Base-by-base conservation (phyloP, 2,888 invertebrate genomes). In the Aleiodes alternator region DNA sequence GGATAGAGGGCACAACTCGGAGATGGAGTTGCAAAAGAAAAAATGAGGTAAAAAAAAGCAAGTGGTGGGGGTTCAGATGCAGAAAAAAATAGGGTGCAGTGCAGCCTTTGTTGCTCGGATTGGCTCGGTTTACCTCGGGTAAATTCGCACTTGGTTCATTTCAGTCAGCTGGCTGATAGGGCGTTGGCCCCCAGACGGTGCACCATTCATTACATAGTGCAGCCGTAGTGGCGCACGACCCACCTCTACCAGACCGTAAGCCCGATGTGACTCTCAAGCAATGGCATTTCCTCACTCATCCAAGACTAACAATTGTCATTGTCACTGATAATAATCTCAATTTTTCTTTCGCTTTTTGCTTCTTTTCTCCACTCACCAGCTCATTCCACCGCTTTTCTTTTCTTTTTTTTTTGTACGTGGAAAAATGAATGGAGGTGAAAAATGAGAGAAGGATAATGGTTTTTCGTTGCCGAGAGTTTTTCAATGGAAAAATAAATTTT, bases 151-250 rank as follows among this genome's bases (percentile, higher is more conserved):
- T 82, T 82, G 86, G 84, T 85, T 86, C 83, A 85, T 84, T 86
- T 86, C 84, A 87, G 87, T 87, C 87, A 87, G 87, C 87, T 87
- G 87, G 86, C 84, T 84, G 85, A 81, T 85, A 87, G 87, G 87
- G 87, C 87, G 86, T 86, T 86, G 87, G 85, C 87, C 87, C 87
- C 82, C 61, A 51, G 79, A 80, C 71, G 82, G 82, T 83, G 82
- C 84, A 85, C 86, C 87, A 87, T 87, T 87, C 87, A 87, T 87
- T 86, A 87, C 83, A 78, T 79, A 84, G 82, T 82, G 82, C 84
- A 83, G 83, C 80, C 82, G 75, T 82, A 78, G 61, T 78, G 76
- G 75, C 78, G 76, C 80, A 76, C 83, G 83, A 85, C 85, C 85
- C 82, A 85, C 83, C 85, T 69, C 81, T 80, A 85, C 80, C 84